Conservation (phyloP, 2,888 invertebrate species). For the Lasioglossum figueresi region DNA sequence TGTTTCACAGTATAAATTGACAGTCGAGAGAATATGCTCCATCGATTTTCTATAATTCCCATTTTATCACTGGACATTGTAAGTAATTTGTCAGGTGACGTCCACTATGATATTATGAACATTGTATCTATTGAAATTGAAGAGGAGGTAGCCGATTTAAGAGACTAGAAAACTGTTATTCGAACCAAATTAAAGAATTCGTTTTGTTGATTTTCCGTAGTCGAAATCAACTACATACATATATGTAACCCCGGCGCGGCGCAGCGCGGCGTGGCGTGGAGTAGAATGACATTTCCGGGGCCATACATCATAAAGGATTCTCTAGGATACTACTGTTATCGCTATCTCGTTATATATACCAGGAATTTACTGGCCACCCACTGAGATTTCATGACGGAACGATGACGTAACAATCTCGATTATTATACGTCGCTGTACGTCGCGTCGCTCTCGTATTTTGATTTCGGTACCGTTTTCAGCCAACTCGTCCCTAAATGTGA, state of each 20-base stretch:
- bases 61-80: constrained; percentile 5
- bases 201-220: not conserved
- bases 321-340: constrained; percentile 25
- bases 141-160: no score
- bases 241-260: not conserved
- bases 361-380: constrained; percentile 43
- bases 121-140: not conserved
- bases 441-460: not conserved
- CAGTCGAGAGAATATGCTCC: not conserved
- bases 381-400: constrained; percentile 35
- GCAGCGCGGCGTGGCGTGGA: not conserved
- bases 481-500: not conserved
- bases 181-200: not conserved
- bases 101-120: not conserved
- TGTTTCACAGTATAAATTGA: constrained; percentile 4
- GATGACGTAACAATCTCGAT: constrained; percentile 35
- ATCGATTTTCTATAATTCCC: constrained; percentile 33
- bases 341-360: no score
- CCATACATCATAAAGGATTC: constrained; percentile 35
- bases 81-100: not conserved
- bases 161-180: no score
- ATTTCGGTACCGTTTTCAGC: not conserved
- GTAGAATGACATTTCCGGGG: constrained; percentile 12
- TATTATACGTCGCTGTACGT: constrained; percentile 1
- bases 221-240: constrained; percentile 2